phyloP scores from a whole-genome alignment of 23 tunicate genomes.

The Botrylloides violaceus region DNA sequence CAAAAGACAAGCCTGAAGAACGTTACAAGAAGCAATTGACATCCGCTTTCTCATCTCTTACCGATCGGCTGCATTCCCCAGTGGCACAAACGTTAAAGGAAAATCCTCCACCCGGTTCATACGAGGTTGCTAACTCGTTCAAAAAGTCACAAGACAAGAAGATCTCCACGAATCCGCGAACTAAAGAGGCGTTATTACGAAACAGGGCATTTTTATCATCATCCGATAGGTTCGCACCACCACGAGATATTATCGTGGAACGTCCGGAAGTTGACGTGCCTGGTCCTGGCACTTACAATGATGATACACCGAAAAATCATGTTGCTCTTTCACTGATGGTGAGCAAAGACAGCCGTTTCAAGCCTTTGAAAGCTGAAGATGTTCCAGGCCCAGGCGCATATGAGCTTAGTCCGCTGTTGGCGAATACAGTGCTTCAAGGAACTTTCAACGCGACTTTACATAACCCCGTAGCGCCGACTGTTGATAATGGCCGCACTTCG shows the following conservation, averaged over 20 bases:
- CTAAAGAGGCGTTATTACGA: constrained; percentile 54
- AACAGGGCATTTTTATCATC: constrained; percentile 73
- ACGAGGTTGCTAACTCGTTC: constrained; percentile 85
- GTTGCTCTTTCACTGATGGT: constrained; percentile 75
- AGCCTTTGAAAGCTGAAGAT: constrained; percentile 51
- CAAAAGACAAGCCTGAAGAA: constrained; percentile 60
- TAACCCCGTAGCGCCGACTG: constrained; percentile 59
- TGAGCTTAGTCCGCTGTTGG: constrained; percentile 73
- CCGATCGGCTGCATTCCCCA: constrained; percentile 42
- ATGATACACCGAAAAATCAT: constrained; percentile 35
- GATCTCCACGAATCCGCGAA: constrained; percentile 35
- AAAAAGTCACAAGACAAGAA: constrained; percentile 54
- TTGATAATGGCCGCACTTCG: constrained; percentile 44
- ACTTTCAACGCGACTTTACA: constrained; percentile 86
- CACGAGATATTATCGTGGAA: constrained; percentile 33
- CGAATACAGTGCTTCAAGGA: constrained; percentile 75
- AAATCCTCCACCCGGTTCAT: constrained; percentile 90
- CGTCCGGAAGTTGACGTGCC: constrained; percentile 71
- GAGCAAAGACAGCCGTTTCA: constrained; percentile 57
- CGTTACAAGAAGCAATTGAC: constrained; percentile 88
- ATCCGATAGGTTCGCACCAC: constrained; percentile 63
- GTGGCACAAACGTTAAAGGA: constrained; percentile 73
- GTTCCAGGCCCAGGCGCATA: constrained; percentile 91
- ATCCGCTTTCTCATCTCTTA: constrained; percentile 75
- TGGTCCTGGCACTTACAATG: constrained; percentile 84